phyloP scores from a whole-genome alignment of 2,888 invertebrate genomes.

The Chrysina gloriosa region DNA sequence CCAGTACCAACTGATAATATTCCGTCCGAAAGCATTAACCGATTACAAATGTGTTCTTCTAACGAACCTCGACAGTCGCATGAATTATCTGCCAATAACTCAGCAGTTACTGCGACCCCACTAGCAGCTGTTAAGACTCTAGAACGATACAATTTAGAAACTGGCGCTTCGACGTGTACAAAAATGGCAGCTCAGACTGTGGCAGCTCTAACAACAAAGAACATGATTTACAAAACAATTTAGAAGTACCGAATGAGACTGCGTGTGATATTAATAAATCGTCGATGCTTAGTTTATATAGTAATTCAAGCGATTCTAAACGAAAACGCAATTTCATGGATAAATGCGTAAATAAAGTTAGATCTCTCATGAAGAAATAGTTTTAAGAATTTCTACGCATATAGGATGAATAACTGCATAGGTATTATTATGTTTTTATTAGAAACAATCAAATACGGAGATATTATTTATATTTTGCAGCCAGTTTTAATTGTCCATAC shows the following conservation, averaged over 20 bases:
- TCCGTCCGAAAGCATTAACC: conserved; percentile 57
- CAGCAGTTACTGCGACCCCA: neutral
- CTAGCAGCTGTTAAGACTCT: neutral
- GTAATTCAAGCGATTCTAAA: conserved; percentile 71
- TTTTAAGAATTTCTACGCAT: conserved; percentile 2
- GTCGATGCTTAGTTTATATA: conserved; percentile 70
- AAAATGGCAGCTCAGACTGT: conserved; percentile 44
- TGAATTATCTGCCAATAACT: neutral
- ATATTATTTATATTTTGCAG: too few species aligned
- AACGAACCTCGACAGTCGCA: neutral
- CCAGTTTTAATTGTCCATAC: too few species aligned
- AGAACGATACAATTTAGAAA: conserved; percentile 8
- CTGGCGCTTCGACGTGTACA: conserved; percentile 8
- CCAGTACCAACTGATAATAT: conserved; percentile 49
- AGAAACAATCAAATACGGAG: neutral
- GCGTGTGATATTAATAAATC: conserved; percentile 63
- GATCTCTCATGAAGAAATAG: conserved; percentile 73
- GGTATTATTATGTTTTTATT: neutral
- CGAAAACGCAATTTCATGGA: conserved; percentile 86
- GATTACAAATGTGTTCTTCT: conserved; percentile 17
- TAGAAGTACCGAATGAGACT: conserved; percentile 53
- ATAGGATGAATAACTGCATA: conserved; percentile 12
- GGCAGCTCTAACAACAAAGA: conserved; percentile 22
- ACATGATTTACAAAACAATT: conserved; percentile 50
- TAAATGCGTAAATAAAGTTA: conserved; percentile 85